These are phyloP conservation scores for Tiliacea aurago DNA, from an alignment of 2,888 invertebrate genomes.

Conservation along the genomic window DNA sequence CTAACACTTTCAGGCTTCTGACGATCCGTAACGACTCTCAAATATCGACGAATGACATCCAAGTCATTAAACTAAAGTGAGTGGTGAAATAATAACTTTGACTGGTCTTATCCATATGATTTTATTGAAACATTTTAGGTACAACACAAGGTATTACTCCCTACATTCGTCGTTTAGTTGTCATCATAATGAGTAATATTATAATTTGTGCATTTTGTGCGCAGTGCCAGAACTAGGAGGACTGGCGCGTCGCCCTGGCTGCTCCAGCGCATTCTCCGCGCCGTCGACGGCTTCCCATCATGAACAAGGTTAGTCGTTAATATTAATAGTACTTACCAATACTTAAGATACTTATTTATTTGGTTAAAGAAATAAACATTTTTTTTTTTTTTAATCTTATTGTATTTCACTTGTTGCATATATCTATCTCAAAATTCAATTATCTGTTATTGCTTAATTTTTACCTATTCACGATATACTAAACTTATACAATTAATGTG, in stretches of 20 bases:
- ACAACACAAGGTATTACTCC: neutral
- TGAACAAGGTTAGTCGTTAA: constrained; percentile 83
- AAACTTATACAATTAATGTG: no score
- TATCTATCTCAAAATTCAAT: no score
- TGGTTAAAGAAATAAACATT: no score
- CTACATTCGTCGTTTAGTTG: neutral
- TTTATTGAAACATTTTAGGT: neutral
- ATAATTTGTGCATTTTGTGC: constrained; percentile 41
- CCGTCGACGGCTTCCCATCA: constrained; percentile 88
- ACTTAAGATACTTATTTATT: no score
- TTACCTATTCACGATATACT: no score
- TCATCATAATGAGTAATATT: constrained; percentile 3
- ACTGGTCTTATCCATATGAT: neutral
- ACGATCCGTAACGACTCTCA: no score
- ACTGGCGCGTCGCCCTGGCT: constrained; percentile 89
- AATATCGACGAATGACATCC: no score
- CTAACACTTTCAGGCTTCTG: no score
- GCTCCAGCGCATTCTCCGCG: constrained; percentile 92
- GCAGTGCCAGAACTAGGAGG: constrained; percentile 86
- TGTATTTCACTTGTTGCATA: neutral
- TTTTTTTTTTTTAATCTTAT: no score
- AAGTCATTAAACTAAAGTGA: constrained; percentile 5
- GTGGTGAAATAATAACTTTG: constrained; percentile 6
- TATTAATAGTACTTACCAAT: neutral
- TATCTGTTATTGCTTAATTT: no score